Percentiles rank a stretch among this genome's conserved stretches.
Evolutionary conservation across 2,113 vertebrate species (phyloP).

Genomic region (Pitta sordida): DNA sequence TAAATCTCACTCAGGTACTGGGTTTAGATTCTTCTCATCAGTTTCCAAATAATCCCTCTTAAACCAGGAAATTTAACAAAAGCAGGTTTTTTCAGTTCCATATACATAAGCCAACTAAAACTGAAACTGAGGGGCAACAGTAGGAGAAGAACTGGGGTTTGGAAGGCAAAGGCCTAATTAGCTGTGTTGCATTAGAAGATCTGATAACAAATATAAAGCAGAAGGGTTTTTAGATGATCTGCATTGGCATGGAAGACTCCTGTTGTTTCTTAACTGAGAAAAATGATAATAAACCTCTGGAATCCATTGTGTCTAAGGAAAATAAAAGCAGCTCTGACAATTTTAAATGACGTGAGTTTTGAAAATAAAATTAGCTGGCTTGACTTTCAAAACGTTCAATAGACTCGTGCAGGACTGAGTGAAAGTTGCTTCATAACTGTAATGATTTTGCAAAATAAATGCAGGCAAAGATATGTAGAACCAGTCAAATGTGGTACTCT

Average conservation of each 20-base stretch:
- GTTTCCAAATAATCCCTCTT: neutral
- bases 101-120: neutral
- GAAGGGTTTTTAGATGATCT: neutral
- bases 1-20: neutral
- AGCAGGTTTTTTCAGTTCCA: neutral
- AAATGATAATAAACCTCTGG: neutral
- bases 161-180: constrained; percentile 11
- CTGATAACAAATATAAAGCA: constrained; percentile 15
- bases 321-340: constrained; percentile 2
- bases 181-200: neutral
- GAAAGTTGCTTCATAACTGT: neutral
- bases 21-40: neutral
- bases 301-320: neutral
- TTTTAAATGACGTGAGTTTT: neutral
- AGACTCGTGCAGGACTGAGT: neutral
- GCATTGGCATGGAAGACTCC: neutral
- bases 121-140: neutral
- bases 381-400: neutral
- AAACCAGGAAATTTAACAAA: neutral
- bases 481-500: neutral
- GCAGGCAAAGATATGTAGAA: neutral
- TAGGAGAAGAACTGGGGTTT: neutral
- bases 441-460: neutral
- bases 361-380: neutral
- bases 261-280: neutral